phyloP scores from a whole-genome alignment of 2,888 invertebrate genomes.

The Rhabditoides inermis region DNA sequence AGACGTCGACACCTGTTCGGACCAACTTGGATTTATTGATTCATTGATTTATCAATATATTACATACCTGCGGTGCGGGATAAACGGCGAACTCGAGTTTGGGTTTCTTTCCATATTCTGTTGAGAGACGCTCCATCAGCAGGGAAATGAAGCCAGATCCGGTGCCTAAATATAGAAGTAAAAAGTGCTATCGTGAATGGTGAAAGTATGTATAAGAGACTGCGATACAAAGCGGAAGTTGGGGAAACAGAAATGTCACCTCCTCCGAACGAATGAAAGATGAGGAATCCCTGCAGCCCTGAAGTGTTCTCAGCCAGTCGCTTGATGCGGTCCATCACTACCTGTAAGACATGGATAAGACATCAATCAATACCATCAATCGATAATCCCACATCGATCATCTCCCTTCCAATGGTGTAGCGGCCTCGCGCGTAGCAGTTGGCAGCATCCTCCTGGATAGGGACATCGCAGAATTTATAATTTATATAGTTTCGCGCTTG shows the following conservation, averaged over 20 bases:
- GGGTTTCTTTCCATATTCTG: conserved; percentile 79
- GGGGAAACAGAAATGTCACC: neutral
- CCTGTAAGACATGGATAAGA: conserved; percentile 12
- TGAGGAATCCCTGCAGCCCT: conserved; percentile 68
- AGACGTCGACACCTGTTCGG: conserved; percentile 61
- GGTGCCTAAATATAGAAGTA: conserved; percentile 63
- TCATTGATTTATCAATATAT: no score
- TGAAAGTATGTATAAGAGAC: neutral
- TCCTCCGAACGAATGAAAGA: conserved; percentile 81
- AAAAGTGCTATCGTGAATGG: neutral
- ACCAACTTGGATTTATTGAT: neutral
- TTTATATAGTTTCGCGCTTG: no score
- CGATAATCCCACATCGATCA: conserved; percentile 60
- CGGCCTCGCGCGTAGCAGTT: conserved; percentile 48
- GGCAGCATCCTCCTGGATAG: conserved; percentile 43
- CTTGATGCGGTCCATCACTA: conserved; percentile 46
- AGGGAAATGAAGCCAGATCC: conserved; percentile 81
- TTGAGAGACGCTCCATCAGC: conserved; percentile 73
- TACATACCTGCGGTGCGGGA: conserved; percentile 70
- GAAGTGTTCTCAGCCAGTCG: conserved; percentile 67
- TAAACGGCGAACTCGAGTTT: conserved; percentile 80
- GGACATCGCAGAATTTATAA: no score
- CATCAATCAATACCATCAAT: neutral
- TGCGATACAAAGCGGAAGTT: neutral
- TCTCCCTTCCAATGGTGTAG: conserved; percentile 61